phyloP scores from a whole-genome alignment of 2,888 invertebrate genomes.

The Trissolcus brochymenae region DNA sequence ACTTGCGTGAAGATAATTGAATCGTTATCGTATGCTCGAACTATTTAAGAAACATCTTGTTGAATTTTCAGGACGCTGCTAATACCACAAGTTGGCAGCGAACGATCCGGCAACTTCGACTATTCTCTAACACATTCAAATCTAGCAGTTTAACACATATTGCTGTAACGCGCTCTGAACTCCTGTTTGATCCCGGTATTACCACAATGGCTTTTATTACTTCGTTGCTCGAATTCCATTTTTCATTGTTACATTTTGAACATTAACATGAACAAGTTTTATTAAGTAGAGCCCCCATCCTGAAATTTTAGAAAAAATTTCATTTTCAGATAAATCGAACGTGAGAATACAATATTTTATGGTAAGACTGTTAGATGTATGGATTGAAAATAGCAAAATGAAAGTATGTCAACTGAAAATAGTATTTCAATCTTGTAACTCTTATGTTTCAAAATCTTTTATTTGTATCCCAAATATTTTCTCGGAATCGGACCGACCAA shows the following conservation, averaged over 20 bases:
- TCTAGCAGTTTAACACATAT: slow-evolving; percentile 35
- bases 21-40: slow-evolving; percentile 15
- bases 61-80: slow-evolving; percentile 21
- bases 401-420: too few species aligned
- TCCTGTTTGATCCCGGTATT: slow-evolving; percentile 30
- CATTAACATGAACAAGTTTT: slow-evolving; percentile 15
- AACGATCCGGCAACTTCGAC: slow-evolving; percentile 34
- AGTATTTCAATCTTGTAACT: too few species aligned
- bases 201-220: slow-evolving; percentile 31
- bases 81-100: slow-evolving; percentile 18
- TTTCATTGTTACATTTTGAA: slow-evolving; percentile 14
- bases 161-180: slow-evolving; percentile 12
- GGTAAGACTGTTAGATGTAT: too few species aligned
- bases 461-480: too few species aligned
- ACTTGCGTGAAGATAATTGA: slow-evolving; percentile 9
- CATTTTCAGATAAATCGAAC: too few species aligned
- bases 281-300: neutral
- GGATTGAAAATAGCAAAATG: too few species aligned
- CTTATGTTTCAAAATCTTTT: too few species aligned
- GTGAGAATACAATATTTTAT: too few species aligned
- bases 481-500: too few species aligned
- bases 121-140: slow-evolving; percentile 35
- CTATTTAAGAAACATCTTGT: slow-evolving; percentile 23
- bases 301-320: neutral
- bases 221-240: slow-evolving; percentile 5